phyloP scores from a whole-genome alignment of 2,888 invertebrate genomes.

The Galerucella nymphaeae region DNA sequence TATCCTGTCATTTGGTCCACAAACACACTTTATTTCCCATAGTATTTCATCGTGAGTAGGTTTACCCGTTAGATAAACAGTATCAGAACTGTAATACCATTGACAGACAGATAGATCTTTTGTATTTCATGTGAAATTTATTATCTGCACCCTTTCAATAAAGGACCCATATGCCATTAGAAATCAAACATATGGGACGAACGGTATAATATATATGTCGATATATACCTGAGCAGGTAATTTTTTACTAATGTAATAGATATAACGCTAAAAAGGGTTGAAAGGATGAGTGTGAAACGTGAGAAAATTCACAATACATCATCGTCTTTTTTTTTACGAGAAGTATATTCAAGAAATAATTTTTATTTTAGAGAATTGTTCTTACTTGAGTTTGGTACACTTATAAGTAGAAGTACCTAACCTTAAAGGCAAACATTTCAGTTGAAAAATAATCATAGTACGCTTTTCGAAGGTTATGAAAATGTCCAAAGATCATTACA shows the following conservation, averaged over 20 bases:
- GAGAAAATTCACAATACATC: conserved; percentile 37
- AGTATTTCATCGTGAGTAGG: conserved; percentile 38
- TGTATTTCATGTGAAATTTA: conserved; percentile 53
- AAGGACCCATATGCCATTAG: conserved; percentile 37
- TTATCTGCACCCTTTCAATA: conserved; percentile 43
- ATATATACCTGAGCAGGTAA: conserved; percentile 44
- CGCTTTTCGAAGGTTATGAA: too few species aligned
- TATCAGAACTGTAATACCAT: conserved; percentile 46
- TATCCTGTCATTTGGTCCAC: conserved; percentile 33
- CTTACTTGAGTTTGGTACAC: too few species aligned
- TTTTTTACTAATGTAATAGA: conserved; percentile 46
- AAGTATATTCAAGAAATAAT: too few species aligned
- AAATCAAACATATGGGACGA: conserved; percentile 42
- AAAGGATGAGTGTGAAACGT: conserved; percentile 46
- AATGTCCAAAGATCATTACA: conserved; percentile 13
- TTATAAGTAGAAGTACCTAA: too few species aligned
- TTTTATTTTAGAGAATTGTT: too few species aligned
- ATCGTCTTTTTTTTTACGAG: too few species aligned
- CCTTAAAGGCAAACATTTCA: too few species aligned
- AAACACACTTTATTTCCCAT: conserved; percentile 40
- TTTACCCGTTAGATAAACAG: conserved; percentile 48
- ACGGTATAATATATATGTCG: conserved; percentile 19
- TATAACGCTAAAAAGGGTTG: conserved; percentile 46
- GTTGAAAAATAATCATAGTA: too few species aligned
- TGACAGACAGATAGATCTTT: conserved; percentile 52